Base-by-base conservation (phyloP, 1,140 invertebrate genomes). In the Mesaphorura yosii region DNA sequence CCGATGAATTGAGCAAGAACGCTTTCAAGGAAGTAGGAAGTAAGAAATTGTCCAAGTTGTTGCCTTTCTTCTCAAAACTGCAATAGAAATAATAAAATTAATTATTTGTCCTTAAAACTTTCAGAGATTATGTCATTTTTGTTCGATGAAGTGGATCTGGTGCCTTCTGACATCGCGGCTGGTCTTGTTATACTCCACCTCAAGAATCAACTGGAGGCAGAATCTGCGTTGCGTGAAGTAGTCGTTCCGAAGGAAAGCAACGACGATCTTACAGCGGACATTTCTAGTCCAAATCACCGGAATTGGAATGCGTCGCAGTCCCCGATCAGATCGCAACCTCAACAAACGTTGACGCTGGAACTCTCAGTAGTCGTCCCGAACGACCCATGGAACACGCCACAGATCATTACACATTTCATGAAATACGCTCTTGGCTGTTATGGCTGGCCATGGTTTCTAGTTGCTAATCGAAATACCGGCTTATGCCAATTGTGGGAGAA, bases 391-490 rank as follows among this genome's bases (percentile, higher is more conserved):
- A 59, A 55, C 20, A 51, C 60, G 2, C 54, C 57, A 1, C 40
- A 48, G 6, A 31, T 23, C 2, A 56, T 63, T 31, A 31, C 47
- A 17, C 54, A 63, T 41, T 59, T 59, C 40, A 63, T 63, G 60
- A 59, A 59, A 26, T 63, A 53, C 34, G 57, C 60, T 3, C 39
- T 63, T 19, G 57, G 57, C 2, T 59, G 51, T 15, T 63, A 63
- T 47, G 86, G 88, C 1, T 93, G 88, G 86, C 82, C 86, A n/a
- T 84, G 84, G 61, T 86, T 85, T 57, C 69, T 91, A 60, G 86
- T 85, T 65, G 73, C 77, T 23, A 77, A 88, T 64, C 76, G 76
- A 48, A 80, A 78, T 53, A 82, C 79, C 6, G 84, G 83, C 3
- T 75, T 85, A 45, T 88, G 81, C 70, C 77, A 80, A 63, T 68